These are phyloP conservation scores for Coptodon rendalli DNA, from an alignment of 2,113 vertebrate species.

Conservation along the genomic window DNA sequence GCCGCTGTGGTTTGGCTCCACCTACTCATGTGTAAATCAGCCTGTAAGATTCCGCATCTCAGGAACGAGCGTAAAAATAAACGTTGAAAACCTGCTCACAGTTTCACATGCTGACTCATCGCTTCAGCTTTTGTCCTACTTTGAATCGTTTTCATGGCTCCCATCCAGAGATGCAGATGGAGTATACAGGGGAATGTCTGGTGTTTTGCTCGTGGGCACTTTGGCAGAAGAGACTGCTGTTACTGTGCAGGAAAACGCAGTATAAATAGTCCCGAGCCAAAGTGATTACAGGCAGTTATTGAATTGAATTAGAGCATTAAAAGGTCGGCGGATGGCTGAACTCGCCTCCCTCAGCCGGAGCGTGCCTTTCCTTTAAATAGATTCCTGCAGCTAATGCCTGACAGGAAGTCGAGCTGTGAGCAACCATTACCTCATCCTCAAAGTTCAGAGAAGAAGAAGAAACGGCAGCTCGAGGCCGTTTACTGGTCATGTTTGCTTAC, in stretches of 20 bases:
- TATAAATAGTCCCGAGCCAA: background rate
- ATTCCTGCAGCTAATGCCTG: background rate
- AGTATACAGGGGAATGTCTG: background rate
- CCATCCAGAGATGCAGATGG: background rate
- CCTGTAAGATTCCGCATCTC: background rate
- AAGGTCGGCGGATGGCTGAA: background rate
- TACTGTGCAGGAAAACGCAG: background rate
- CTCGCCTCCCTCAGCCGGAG: background rate
- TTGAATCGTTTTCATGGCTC: background rate
- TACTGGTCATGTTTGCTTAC: background rate
- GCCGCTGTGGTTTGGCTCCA: background rate
- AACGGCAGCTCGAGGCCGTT: background rate
- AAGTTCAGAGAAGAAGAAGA: background rate
- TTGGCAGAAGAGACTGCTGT: background rate
- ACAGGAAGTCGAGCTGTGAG: background rate
- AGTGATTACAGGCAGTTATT: conserved; percentile 11
- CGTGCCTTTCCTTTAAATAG: conserved; percentile 9
- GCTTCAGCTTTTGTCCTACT: background rate
- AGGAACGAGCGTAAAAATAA: background rate
- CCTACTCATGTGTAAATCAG: background rate
- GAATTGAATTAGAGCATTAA: conserved; percentile 1
- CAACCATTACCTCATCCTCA: background rate
- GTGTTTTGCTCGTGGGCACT: background rate
- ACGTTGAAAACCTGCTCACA: background rate
- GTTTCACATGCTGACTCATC: background rate